Evolutionary conservation across 1,140 invertebrate genomes (phyloP), one percentile per base, ranked within the genome.

Genomic region (Zaprionus gabonicus): DNA sequence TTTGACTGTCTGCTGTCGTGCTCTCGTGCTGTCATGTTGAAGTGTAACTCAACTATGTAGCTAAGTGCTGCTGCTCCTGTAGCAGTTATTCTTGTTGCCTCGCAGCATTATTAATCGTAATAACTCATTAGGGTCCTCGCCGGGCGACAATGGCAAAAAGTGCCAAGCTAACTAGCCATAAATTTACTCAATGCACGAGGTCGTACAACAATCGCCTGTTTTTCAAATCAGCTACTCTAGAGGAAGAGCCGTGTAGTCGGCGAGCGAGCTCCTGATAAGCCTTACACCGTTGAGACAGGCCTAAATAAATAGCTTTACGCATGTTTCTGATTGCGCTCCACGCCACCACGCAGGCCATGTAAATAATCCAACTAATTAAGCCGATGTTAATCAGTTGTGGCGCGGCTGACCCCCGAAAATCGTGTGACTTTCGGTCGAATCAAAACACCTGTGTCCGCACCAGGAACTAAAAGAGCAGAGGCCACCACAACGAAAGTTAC

Each of bases 101-200:
- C 55, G 82, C 73, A 88, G 81, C 83, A 87, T 87, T 88, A 84
- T 84, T 88, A 84, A 85, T 81, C 81, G 66, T 79, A 90, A 90
- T 90, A 81, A 84, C 81, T 85, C 75, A 90, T 81, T 78, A 79
- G 63, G 67, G 38, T 27, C 64, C 67, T 20, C n/a, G 6, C n/a
- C 58, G 56, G 10, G 25, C 44, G 34, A 46, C 38, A 74, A 71
- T 27, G 49, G 46, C 23, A 65, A 68, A 83, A 73, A 88, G 80
- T 87, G 83, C 84, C 71, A 76, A 88, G 59, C 81, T 77, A 76
- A 84, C 79, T 79, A 69, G 75, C 58, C 81, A 88, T 88, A 84
- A 88, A 88, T 90, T 90, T 73, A 59, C 71, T 59, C 59, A 31
- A 79, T 46, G n/a, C 41, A 65, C 69, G 60, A 71, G 71, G 70